Evolutionary conservation across 2,888 invertebrate genomes (phyloP).

Genomic region (Melangyna quadrimaculata): DNA sequence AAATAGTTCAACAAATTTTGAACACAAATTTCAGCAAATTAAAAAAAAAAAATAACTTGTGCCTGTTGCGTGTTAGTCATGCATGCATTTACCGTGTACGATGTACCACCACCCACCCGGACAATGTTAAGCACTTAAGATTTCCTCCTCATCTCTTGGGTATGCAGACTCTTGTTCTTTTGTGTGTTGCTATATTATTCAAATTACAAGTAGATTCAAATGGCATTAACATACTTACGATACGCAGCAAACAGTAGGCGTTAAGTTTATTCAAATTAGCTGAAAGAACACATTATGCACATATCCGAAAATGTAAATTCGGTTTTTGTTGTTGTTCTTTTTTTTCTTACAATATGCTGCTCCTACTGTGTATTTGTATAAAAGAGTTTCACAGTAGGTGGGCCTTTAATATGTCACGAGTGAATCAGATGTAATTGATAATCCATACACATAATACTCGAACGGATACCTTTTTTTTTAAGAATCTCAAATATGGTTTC

Average conservation of each 20-base stretch:
- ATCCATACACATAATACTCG: not conserved
- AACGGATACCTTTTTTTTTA: not conserved
- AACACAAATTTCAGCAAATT: too few species aligned
- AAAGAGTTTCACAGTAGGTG: constrained; percentile 31
- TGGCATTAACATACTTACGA: constrained; percentile 58
- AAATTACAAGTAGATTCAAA: constrained; percentile 19
- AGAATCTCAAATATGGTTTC: not conserved
- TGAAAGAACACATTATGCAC: constrained; percentile 7
- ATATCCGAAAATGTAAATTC: constrained; percentile 20
- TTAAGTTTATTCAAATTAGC: constrained; percentile 58
- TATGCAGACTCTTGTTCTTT: constrained; percentile 6
- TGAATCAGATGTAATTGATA: constrained; percentile 25
- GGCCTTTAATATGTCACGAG: not conserved
- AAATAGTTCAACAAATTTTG: not conserved
- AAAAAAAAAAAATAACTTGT: not conserved
- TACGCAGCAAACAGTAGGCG: constrained; percentile 54
- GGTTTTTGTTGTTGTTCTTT: not conserved
- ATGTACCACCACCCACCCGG: constrained; percentile 20
- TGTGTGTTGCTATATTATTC: constrained; percentile 9
- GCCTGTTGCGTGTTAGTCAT: constrained; percentile 35
- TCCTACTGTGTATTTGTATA: constrained; percentile 34
- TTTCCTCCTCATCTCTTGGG: constrained; percentile 18
- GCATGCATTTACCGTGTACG: not conserved
- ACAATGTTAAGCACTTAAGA: constrained; percentile 29
- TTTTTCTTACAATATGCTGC: constrained; percentile 22